phyloP scores from a whole-genome alignment of 2,888 invertebrate species.

The Xanthostigma xanthostigma region DNA sequence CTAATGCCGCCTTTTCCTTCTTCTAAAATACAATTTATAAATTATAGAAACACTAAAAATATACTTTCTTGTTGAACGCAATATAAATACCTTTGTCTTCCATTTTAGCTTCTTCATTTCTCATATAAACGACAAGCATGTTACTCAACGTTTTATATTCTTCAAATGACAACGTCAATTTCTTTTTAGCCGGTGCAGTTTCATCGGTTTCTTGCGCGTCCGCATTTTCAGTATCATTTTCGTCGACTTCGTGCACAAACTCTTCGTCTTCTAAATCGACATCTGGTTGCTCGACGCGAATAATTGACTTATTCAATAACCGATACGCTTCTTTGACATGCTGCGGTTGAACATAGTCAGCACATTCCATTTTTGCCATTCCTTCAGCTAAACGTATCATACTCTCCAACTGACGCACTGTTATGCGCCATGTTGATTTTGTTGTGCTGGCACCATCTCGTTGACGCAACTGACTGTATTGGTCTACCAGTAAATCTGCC shows the following conservation, averaged over 20 bases:
- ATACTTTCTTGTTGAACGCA: too few species aligned
- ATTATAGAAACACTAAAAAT: too few species aligned
- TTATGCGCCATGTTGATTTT: slow-evolving; percentile 85
- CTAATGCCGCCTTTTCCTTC: slow-evolving; percentile 45
- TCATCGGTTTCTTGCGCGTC: slow-evolving; percentile 15
- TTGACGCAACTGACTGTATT: slow-evolving; percentile 76
- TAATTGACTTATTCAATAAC: slow-evolving; percentile 89
- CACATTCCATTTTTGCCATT: slow-evolving; percentile 91
- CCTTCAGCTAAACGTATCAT: slow-evolving; percentile 94
- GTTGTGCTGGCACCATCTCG: slow-evolving; percentile 54
- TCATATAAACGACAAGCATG: slow-evolving; percentile 79
- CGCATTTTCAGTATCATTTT: slow-evolving; percentile 34
- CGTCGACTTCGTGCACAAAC: slow-evolving; percentile 36
- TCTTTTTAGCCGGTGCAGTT: slow-evolving; percentile 43
- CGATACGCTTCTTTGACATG: slow-evolving; percentile 85
- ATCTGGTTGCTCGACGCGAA: slow-evolving; percentile 94
- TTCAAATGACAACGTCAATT: slow-evolving; percentile 73
- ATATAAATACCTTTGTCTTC: slow-evolving; percentile 39
- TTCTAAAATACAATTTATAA: too few species aligned
- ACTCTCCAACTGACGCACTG: slow-evolving; percentile 89
- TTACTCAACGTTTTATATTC: slow-evolving; percentile 88
- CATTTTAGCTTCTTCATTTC: slow-evolving; percentile 60
- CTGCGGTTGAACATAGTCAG: slow-evolving; percentile 67
- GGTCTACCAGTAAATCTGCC: slow-evolving; percentile 66
- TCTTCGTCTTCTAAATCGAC: slow-evolving; percentile 80